Evolutionary conservation across 2,888 invertebrate species (phyloP).

Genomic region (Globia sparganii): DNA sequence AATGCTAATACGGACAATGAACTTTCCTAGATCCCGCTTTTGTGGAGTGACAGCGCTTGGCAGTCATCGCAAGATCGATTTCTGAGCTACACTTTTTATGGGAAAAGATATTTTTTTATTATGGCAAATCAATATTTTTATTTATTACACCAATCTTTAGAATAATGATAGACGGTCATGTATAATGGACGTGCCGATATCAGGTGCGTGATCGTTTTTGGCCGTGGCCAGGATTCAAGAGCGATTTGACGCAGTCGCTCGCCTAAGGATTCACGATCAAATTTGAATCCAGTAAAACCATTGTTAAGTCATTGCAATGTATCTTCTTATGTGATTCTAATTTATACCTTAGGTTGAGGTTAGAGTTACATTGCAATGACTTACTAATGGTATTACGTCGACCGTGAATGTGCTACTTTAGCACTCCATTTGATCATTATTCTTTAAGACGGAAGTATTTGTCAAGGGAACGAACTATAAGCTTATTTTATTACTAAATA

Average conservation of each 20-base stretch:
- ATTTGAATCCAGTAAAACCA: no score
- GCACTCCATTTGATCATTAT: constrained; percentile 2
- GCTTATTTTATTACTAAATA: neutral
- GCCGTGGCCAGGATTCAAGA: neutral
- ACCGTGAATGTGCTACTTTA: neutral
- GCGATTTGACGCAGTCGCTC: no score
- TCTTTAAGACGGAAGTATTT: constrained; percentile 4
- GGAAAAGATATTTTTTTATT: neutral
- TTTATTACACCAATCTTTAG: neutral
- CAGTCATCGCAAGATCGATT: no score
- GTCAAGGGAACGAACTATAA: neutral
- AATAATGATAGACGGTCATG: neutral
- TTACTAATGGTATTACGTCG: neutral
- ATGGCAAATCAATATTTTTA: neutral
- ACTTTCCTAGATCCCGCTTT: neutral
- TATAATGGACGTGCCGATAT: neutral
- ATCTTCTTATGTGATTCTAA: no score
- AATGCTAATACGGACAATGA: neutral
- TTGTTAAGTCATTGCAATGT: no score
- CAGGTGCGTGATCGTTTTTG: neutral
- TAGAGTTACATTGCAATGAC: no score
- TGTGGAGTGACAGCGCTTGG: neutral
- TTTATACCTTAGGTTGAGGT: no score
- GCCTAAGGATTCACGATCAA: no score
- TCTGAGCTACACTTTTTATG: neutral